Base-by-base conservation (phyloP, 2,888 invertebrate species). In the Cantharis rufa region DNA sequence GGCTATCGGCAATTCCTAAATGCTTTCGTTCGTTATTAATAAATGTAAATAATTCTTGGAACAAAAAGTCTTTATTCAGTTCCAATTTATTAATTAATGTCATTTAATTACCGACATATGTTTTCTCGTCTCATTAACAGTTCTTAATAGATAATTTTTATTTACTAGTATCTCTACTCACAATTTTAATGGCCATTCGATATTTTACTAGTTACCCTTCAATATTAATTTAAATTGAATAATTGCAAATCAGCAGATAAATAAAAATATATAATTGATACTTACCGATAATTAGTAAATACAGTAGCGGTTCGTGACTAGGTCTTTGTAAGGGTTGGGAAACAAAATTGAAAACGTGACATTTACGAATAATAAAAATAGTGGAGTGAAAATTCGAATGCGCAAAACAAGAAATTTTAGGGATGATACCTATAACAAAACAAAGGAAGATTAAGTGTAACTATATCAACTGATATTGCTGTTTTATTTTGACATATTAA, bases 401-500 rank as follows among this genome's bases (percentile, higher is more conserved):
- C 18, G 18, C 18, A 18, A 18, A 3, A 21, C 21, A 9, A 24
- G 7, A 48, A 48, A 2, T 48, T 48, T 48, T 48, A 48, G n/a
- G 48, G 48, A 48, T 48, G 48, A 48, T 48, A 48, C 1, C 10
- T 13, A 48, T 48, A 48, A 48, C 48, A n/a, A 21, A 66, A 63
- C 18, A 71, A 66, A 71, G 24, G 61, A 74, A 72, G 74, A 78
- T 74, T 72, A 77, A 75, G 71, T 76, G 77, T 18, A 69, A 62
- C 71, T 78, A 78, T 80, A 78, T 80, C 78, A 79, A 79, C 78
- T 78, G 78, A 80, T 80, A 77, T 70, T 71, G 77, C 68, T 66
- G 62, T 62, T 69, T 68, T 66, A 24, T 66, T 77, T 76, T 79
- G 81, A 80, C 82, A 83, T 83, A 82, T 82, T 83, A 82, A 82